Conservation (phyloP, 2,113 vertebrate genomes). For the Coptodon bakossiorum region DNA sequence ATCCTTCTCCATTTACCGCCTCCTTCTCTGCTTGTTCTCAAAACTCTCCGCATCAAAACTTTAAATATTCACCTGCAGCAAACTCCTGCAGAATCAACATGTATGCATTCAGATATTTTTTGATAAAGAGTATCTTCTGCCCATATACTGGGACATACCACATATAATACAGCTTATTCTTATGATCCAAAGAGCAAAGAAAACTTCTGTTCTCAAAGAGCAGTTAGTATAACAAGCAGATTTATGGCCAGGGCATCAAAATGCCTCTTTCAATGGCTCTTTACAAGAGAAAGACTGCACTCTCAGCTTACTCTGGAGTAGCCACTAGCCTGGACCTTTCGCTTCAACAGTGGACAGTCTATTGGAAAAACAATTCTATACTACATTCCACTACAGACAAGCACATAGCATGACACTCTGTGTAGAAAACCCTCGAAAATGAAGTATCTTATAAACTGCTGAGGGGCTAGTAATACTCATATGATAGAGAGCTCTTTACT, state of each 20-base stretch:
- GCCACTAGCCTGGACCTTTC: constrained; percentile 14
- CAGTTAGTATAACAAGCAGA: not conserved
- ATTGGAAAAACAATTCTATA: constrained; percentile 24
- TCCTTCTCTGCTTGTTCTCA: constrained; percentile 23
- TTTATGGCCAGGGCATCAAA: constrained; percentile 26
- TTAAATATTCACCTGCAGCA: not conserved
- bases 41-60: constrained; percentile 15
- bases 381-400: constrained; percentile 11
- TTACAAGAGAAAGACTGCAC: constrained; percentile 16
- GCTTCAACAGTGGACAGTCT: constrained; percentile 29
- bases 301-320: constrained; percentile 21
- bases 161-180: not conserved
- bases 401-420: constrained; percentile 15
- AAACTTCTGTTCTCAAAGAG: constrained; percentile 16
- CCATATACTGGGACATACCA: not conserved
- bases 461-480: constrained; percentile 26
- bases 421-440: constrained; percentile 46
- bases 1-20: constrained; percentile 43
- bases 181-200: not conserved
- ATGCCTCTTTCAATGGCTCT: constrained; percentile 35
- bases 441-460: constrained; percentile 32
- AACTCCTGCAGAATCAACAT: not conserved
- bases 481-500: constrained; percentile 53
- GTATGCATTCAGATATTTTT: not conserved
- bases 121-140: not conserved